phyloP scores from a whole-genome alignment of 2,797 vertebrate genomes.

The Sylvia borin region DNA sequence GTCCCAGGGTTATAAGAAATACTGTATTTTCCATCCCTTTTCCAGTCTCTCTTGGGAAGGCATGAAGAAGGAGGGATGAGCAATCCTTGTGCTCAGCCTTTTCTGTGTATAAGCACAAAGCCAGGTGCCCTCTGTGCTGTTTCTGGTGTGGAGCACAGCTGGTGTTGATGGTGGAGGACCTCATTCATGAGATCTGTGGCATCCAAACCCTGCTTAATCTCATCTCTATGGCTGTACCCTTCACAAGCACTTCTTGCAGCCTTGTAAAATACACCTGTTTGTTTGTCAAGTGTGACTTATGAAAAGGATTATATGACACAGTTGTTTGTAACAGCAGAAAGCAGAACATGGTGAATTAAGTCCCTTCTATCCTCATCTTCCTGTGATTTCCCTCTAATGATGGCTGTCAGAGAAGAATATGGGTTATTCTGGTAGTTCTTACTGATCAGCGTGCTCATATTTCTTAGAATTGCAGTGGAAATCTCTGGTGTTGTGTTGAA shows the following conservation, averaged over 20 bases:
- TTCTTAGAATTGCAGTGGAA: conserved; percentile 5
- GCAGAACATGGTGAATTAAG: background rate
- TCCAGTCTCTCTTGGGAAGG: background rate
- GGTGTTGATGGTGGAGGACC: background rate
- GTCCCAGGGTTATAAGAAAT: background rate
- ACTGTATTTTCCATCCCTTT: background rate
- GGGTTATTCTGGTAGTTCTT: background rate
- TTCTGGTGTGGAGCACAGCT: background rate
- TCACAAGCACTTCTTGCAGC: background rate
- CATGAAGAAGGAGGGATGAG: background rate
- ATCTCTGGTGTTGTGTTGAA: background rate
- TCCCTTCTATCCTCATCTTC: background rate
- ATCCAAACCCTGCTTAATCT: background rate
- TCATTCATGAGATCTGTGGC: background rate
- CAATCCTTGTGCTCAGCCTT: background rate
- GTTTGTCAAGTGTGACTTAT: background rate
- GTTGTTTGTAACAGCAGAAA: conserved; percentile 21
- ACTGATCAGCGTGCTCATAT: background rate
- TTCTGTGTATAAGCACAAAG: background rate
- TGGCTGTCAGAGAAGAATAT: background rate
- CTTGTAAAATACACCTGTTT: background rate
- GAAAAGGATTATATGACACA: background rate
- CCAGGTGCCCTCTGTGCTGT: background rate
- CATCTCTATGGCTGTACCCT: background rate
- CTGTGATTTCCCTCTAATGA: conserved; percentile 19